Evolutionary conservation across 2,888 invertebrate genomes (phyloP), one percentile per base, ranked within the genome.

Genomic region (Pantelozetes paolii): DNA sequence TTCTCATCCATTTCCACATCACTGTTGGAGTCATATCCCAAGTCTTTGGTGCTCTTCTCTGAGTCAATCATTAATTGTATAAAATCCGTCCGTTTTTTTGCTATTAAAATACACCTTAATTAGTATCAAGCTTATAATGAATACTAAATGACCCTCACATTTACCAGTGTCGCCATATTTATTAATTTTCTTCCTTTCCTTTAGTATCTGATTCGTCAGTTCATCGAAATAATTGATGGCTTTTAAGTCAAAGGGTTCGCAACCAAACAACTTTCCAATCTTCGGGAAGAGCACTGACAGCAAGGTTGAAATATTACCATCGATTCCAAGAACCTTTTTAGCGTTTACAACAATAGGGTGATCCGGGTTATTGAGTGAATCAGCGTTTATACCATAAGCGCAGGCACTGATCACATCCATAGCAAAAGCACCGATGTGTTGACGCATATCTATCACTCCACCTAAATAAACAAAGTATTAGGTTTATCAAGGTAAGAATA

Each of bases 101-200:
- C 64, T 64, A 20, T 54, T 18, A 54, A 26, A 13, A 26, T 23
- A 9, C 20, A 54, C 18, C 2, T 20, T 15, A 26, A 23, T 32
- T 32, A 28, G n/a, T 28, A 2, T 54, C 23, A 57, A 28, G 5
- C 2, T 23, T 54, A 28, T 2, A 28, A 1, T 32, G 18, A 32
- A 59, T n/a, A 11, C 9, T 23, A 20, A 54, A 2, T 8, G 23
- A 23, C 2, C 11, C 64, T 42, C 32, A 72, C 64, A 15, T 64
- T 72, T 40, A 48, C 30, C 26, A 30, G 5, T 23, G 1, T 23
- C 20, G 9, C 9, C 6, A 64, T 9, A n/a, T 64, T 86, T 78
- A 3, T 84, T 81, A 77, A 84, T 83, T 40, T 64, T 67, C 28
- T 45, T 45, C 1, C 73, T 23, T 54, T 64, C 32, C 9, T 36